These are phyloP conservation scores for Tauraco erythrolophus DNA, from an alignment of 2,113 vertebrate species.

Conservation along the genomic window DNA sequence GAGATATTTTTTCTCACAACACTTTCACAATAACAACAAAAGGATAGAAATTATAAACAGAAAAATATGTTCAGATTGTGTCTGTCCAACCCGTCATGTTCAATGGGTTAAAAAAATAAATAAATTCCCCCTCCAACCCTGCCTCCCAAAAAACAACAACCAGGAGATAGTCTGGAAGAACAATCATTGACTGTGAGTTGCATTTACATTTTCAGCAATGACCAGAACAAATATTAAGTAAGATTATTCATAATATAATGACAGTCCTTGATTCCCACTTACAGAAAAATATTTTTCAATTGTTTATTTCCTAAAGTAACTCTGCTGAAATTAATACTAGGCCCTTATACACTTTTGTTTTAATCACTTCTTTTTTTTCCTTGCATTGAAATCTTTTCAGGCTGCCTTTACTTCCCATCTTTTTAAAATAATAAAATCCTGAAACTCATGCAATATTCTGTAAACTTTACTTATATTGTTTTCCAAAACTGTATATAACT, in stretches of 20 bases:
- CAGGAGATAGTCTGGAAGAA: neutral
- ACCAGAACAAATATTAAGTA: neutral
- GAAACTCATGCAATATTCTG: neutral
- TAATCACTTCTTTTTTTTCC: neutral
- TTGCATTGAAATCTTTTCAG: neutral
- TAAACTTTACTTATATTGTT: neutral
- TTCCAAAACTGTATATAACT: neutral
- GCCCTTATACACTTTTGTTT: neutral
- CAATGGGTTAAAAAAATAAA: neutral
- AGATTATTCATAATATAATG: neutral
- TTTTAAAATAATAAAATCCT: neutral
- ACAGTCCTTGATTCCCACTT: neutral
- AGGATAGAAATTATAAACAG: neutral
- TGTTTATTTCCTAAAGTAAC: neutral
- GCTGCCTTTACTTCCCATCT: neutral
- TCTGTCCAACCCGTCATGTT: neutral
- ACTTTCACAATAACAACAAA: neutral
- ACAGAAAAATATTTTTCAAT: neutral
- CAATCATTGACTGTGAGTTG: neutral
- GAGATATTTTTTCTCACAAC: neutral
- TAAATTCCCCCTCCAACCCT: neutral
- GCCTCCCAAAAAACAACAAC: neutral
- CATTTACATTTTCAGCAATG: neutral
- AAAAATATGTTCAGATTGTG: neutral
- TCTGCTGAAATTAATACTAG: neutral